phyloP scores from a whole-genome alignment of 1,140 invertebrate genomes.

The Asbolus verrucosus region DNA sequence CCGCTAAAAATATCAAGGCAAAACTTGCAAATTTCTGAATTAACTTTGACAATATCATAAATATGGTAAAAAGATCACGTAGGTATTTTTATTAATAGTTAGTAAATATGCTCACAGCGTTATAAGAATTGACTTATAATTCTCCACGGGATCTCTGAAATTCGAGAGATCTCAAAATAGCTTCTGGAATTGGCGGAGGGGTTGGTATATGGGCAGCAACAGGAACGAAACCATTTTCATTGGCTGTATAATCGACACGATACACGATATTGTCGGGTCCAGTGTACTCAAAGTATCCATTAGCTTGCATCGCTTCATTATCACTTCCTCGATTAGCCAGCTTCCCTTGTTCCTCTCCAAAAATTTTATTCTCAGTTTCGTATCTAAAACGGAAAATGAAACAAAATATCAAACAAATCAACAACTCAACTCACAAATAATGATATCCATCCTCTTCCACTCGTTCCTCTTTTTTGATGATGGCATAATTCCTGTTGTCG shows the following conservation, averaged over 20 bases:
- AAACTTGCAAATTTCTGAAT: too few relatives aligned
- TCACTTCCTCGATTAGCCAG: slow-evolving; percentile 65
- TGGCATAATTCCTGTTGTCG: slow-evolving; percentile 49
- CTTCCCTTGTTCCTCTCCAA: slow-evolving; percentile 58
- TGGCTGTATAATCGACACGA: slow-evolving; percentile 67
- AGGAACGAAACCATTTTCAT: slow-evolving; percentile 69
- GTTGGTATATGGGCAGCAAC: slow-evolving; percentile 68
- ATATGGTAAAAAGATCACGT: too few relatives aligned
- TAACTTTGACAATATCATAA: too few relatives aligned
- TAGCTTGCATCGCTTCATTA: slow-evolving; percentile 49
- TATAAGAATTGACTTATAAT: slow-evolving; percentile 23
- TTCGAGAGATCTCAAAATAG: slow-evolving; percentile 60
- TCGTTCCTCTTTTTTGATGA: slow-evolving; percentile 46
- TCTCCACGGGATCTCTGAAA: slow-evolving; percentile 23
- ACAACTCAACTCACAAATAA: slow-evolving; percentile 43
- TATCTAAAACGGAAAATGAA: slow-evolving; percentile 33
- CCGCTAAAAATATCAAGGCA: too few relatives aligned
- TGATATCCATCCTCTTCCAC: slow-evolving; percentile 49
- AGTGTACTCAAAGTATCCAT: slow-evolving; percentile 66
- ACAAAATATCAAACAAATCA: neutral
- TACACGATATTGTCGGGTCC: slow-evolving; percentile 67
- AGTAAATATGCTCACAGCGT: too few relatives aligned
- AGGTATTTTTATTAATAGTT: too few relatives aligned
- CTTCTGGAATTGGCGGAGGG: slow-evolving; percentile 69
- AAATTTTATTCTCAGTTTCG: slow-evolving; percentile 55